A percentile compares a stretch with the other conserved stretches of the same genome.
phyloP scores from a whole-genome alignment of 2,888 invertebrate species.

The Sarcophaga variegata region DNA sequence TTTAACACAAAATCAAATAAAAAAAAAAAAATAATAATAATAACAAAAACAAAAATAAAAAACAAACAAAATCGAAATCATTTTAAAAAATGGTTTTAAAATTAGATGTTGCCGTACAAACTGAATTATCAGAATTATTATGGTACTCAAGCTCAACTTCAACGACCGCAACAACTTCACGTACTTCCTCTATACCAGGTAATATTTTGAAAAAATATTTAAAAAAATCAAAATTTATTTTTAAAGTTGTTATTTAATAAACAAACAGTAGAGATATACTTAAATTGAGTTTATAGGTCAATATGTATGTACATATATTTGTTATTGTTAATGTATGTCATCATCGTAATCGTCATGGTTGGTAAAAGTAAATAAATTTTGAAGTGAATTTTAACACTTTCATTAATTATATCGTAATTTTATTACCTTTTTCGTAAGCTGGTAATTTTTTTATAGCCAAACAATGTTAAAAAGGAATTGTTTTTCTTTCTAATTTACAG shows the following conservation, averaged over 20 bases:
- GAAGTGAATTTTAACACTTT: background rate
- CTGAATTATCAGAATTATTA: conserved; percentile 79
- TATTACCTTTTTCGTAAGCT: too few species aligned
- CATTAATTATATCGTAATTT: background rate
- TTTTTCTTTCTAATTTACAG: too few species aligned
- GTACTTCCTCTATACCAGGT: conserved; percentile 78
- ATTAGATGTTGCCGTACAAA: conserved; percentile 80
- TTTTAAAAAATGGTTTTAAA: conserved; percentile 70
- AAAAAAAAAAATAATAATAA: conserved; percentile 21
- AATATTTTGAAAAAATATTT: conserved; percentile 15
- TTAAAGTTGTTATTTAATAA: too few species aligned
- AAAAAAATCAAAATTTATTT: background rate
- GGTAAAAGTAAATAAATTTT: background rate
- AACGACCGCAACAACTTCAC: conserved; percentile 73
- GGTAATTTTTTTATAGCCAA: too few species aligned
- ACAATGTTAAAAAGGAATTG: too few species aligned
- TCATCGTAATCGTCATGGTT: background rate
- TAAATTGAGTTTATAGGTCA: background rate
- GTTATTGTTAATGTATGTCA: background rate
- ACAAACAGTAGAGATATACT: background rate
- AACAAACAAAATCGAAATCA: conserved; percentile 25
- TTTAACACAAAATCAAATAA: conserved; percentile 16
- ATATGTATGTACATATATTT: background rate
- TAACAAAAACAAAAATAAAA: conserved; percentile 17
- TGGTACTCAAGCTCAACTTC: conserved; percentile 74